Evolutionary conservation across 2,888 invertebrate genomes (phyloP).

Genomic region (Allygus modestus): DNA sequence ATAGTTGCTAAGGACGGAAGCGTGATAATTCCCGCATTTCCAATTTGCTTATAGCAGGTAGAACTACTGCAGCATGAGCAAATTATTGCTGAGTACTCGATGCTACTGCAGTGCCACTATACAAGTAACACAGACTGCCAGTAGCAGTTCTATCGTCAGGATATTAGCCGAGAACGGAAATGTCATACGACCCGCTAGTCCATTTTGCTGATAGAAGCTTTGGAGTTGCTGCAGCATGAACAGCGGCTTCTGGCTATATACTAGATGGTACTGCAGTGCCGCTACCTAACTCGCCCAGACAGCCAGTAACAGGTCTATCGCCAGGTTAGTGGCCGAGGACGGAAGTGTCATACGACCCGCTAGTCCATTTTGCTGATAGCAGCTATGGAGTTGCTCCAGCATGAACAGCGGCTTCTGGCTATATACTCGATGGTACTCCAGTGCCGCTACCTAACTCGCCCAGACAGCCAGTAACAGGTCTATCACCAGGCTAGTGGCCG

Average conservation of each 20-base stretch:
- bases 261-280: not conserved
- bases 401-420: not conserved
- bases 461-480: not conserved
- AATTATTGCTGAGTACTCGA: too few species aligned
- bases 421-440: not conserved
- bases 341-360: conserved; percentile 29
- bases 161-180: conserved; percentile 11
- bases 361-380: conserved; percentile 2
- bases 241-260: not conserved
- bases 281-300: too few species aligned
- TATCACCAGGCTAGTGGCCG: conserved; percentile 22
- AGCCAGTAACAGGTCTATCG: conserved; percentile 18
- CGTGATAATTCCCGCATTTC: conserved; percentile 26
- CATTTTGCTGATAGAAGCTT: conserved; percentile 41
- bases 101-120: not conserved
- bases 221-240: too few species aligned
- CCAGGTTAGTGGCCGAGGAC: conserved; percentile 14
- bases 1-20: not conserved
- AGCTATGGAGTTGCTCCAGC: not conserved
- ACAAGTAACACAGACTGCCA: conserved; percentile 14
- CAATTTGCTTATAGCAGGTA: not conserved
- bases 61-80: not conserved
- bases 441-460: not conserved
- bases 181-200: conserved; percentile 29
- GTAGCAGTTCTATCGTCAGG: conserved; percentile 4